A percentile compares a stretch with the other conserved stretches of the same genome.
Evolutionary conservation across 2,797 vertebrate genomes (phyloP).

Genomic region (Agapornis canus): DNA sequence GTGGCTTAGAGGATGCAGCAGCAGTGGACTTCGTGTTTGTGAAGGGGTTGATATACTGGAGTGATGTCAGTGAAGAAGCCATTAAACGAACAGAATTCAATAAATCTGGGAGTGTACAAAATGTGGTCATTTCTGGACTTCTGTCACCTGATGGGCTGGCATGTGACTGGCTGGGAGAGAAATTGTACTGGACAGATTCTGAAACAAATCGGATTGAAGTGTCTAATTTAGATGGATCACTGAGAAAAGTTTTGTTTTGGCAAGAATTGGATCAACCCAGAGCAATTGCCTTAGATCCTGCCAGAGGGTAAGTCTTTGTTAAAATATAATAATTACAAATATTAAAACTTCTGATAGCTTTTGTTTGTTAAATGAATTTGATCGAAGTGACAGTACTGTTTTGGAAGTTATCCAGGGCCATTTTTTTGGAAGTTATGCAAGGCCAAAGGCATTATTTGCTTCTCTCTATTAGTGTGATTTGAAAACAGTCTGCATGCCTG

Average conservation of each 20-base stretch:
- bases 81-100: conserved; percentile 92
- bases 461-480: not conserved
- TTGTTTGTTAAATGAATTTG: not conserved
- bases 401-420: accelerated
- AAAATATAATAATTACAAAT: not conserved
- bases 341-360: accelerated
- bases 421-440: not conserved
- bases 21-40: conserved; percentile 93
- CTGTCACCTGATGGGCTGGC: conserved; percentile 94
- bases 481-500: not conserved
- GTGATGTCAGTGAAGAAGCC: conserved; percentile 96
- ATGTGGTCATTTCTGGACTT: conserved; percentile 88
- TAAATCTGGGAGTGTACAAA: conserved; percentile 82
- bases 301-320: conserved; percentile 87
- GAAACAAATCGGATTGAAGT: conserved; percentile 97
- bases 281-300: conserved; percentile 94
- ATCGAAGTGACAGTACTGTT: not conserved
- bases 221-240: conserved; percentile 89
- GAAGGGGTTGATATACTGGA: conserved; percentile 93
- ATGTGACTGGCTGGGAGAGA: conserved; percentile 95
- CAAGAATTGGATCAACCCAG: conserved; percentile 97
- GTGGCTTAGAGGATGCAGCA: conserved; percentile 93
- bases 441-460: not conserved
- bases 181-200: conserved; percentile 98
- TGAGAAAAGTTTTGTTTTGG: conserved; percentile 96